A percentile compares a stretch with the other conserved stretches of the same genome.
Conservation (phyloP, 2,888 invertebrate species). For the Epistrophe eligans region DNA sequence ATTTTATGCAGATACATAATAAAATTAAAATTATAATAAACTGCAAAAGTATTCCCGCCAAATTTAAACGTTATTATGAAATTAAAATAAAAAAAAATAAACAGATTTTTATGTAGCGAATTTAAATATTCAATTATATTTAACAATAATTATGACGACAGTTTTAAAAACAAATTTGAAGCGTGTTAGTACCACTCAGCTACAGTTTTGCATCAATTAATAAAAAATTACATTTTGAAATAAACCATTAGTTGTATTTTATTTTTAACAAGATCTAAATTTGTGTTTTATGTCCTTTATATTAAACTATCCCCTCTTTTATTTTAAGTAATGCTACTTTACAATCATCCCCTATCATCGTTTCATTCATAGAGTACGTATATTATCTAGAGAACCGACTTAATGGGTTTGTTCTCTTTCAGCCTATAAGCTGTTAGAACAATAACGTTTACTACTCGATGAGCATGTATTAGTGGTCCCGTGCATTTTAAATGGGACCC, state of each 20-base stretch:
- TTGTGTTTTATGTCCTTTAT: too few species aligned
- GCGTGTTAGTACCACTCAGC: not conserved
- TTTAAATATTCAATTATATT: constrained; percentile 2
- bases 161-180: constrained; percentile 21
- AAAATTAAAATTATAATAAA: constrained; percentile 8
- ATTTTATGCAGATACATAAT: constrained; percentile 1
- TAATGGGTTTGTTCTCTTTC: too few species aligned
- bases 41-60: not conserved
- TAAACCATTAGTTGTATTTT: constrained; percentile 1
- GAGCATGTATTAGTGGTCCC: too few species aligned
- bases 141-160: constrained; percentile 29
- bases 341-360: too few species aligned
- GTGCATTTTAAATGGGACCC: too few species aligned
- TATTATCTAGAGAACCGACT: too few species aligned
- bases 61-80: not conserved
- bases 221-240: constrained; percentile 22
- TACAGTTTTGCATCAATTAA: constrained; percentile 20
- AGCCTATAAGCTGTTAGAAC: too few species aligned
- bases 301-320: too few species aligned
- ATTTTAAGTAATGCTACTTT: too few species aligned
- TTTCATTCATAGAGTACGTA: too few species aligned
- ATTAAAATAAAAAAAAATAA: not conserved
- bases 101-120: constrained; percentile 13
- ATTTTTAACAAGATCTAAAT: not conserved
- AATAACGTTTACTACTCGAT: too few species aligned